A percentile compares a stretch with the other conserved stretches of the same genome.
These are phyloP conservation scores for Tamandua tetradactyla DNA, from an alignment of 2,797 vertebrate species.

Conservation along the genomic window DNA sequence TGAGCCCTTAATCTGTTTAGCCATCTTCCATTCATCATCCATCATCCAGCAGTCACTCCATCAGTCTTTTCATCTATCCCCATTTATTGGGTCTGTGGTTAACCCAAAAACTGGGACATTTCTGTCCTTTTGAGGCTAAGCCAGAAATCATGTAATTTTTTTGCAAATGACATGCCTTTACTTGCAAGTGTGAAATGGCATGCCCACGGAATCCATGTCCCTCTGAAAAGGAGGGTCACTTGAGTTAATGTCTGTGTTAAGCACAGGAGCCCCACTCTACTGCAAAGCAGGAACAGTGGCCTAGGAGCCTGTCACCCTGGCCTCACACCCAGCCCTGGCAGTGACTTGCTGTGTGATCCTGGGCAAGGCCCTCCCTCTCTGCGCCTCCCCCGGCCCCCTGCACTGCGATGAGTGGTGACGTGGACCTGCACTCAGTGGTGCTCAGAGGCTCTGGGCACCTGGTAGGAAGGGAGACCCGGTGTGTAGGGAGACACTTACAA, in stretches of 20 bases:
- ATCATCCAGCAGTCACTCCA: no score
- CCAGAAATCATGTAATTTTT: background rate
- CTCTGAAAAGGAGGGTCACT: background rate
- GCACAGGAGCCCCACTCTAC: background rate
- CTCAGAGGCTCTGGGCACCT: background rate
- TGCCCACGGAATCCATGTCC: background rate
- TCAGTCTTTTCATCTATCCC: background rate
- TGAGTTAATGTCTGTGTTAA: background rate
- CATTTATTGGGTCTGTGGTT: background rate
- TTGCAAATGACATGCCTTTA: background rate
- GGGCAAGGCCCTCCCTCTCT: background rate
- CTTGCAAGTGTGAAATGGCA: background rate
- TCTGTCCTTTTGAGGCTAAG: background rate
- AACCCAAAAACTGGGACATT: background rate
- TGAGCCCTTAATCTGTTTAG: background rate
- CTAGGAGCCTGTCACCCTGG: no score
- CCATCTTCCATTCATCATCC: rapidly evolving
- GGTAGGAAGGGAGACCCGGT: background rate
- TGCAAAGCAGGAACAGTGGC: background rate
- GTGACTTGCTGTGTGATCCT: background rate
- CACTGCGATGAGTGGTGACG: no score
- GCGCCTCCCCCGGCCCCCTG: no score
- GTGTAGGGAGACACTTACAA: no score
- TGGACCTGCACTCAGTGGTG: no score
- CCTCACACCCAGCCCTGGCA: background rate